A percentile compares a stretch with the other conserved stretches of the same genome.
Evolutionary conservation across 2,113 vertebrate genomes (phyloP).

Genomic region (Accipiter virgatus): DNA sequence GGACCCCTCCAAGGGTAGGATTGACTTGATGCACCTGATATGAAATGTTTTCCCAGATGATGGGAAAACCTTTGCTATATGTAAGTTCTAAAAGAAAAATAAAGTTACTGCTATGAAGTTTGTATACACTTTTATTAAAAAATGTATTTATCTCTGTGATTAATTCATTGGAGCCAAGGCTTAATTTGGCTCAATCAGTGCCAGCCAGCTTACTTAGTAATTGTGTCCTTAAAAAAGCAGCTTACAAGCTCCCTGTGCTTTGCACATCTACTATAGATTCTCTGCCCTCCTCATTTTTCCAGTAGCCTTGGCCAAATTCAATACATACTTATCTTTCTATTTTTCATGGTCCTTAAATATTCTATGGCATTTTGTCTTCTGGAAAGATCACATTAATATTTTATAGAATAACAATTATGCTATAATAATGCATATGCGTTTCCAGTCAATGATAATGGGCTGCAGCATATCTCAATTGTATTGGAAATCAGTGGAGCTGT

Average conservation of each 20-base stretch:
- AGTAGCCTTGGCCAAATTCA: not conserved
- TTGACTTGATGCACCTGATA: slow-evolving; percentile 20
- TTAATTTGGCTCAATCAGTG: not conserved
- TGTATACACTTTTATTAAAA: not conserved
- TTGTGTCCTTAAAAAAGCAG: not conserved
- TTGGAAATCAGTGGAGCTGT: not conserved
- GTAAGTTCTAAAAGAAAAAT: not conserved
- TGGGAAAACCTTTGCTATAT: not conserved
- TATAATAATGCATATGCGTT: not conserved
- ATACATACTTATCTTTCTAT: not conserved
- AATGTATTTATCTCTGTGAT: not conserved
- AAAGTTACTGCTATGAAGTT: not conserved
- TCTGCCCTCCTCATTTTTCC: not conserved
- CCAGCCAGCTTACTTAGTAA: not conserved
- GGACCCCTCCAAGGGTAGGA: slow-evolving; percentile 94
- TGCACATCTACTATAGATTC: not conserved
- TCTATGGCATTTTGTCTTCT: not conserved
- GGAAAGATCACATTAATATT: not conserved
- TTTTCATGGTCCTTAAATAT: not conserved
- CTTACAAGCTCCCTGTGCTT: not conserved
- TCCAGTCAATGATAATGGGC: not conserved
- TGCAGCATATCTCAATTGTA: not conserved
- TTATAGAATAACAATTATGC: not conserved
- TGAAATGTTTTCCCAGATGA: not conserved
- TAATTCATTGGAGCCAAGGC: not conserved